Evolutionary conservation across 2,797 vertebrate genomes (phyloP).

Genomic region (Sebastes nivosus): DNA sequence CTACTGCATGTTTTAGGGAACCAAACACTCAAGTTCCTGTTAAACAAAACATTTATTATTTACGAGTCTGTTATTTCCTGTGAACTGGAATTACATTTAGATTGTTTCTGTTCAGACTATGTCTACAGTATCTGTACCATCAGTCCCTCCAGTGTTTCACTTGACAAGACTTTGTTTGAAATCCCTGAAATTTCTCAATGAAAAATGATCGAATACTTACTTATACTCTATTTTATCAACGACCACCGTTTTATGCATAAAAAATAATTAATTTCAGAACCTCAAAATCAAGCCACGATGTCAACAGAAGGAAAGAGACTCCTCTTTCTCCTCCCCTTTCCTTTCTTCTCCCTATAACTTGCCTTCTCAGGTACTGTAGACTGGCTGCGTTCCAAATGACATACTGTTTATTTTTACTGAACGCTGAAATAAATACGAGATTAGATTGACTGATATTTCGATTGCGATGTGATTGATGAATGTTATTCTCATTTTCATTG

Average conservation of each 20-base stretch:
- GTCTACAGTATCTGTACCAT: not conserved
- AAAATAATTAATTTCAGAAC: not conserved
- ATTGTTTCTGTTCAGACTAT: not conserved
- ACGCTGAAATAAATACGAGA: too few species aligned
- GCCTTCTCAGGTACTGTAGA: too few species aligned
- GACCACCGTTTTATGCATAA: not conserved
- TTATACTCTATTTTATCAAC: not conserved
- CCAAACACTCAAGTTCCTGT: slow-evolving; percentile 12
- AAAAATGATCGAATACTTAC: not conserved
- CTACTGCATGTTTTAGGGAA: slow-evolving; percentile 12
- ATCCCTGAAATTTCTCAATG: not conserved
- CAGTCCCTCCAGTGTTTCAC: not conserved
- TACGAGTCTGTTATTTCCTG: not conserved
- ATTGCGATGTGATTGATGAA: too few species aligned
- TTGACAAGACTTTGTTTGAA: not conserved
- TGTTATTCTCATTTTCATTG: too few species aligned
- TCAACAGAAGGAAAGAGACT: not conserved
- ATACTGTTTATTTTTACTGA: too few species aligned
- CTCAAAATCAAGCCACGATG: not conserved
- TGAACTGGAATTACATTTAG: not conserved
- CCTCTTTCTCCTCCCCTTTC: not conserved
- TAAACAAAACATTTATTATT: not conserved
- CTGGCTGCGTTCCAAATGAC: too few species aligned
- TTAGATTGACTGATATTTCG: too few species aligned
- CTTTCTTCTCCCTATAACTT: not conserved